phyloP scores from a whole-genome alignment of 2,797 vertebrate genomes.

The Coreius guichenoti region DNA sequence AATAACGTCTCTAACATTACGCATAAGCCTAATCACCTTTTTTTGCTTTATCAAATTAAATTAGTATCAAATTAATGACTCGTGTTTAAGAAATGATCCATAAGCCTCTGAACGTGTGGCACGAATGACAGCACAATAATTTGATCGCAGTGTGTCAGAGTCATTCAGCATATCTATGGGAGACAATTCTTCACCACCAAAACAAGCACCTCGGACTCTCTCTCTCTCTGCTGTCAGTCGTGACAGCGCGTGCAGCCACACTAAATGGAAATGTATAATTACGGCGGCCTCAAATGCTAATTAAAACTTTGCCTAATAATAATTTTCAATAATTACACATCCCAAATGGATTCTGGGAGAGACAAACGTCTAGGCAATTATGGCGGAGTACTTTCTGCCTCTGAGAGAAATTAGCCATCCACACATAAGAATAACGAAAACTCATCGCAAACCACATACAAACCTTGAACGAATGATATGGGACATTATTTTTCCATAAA shows the following conservation, averaged over 20 bases:
- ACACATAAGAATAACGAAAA: slow-evolving; percentile 44
- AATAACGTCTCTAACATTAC: slow-evolving; percentile 7
- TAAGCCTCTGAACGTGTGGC: not conserved
- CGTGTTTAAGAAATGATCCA: slow-evolving; percentile 20
- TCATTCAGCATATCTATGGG: slow-evolving; percentile 18
- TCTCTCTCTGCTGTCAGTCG: slow-evolving; percentile 60
- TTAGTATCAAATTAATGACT: slow-evolving; percentile 24
- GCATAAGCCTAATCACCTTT: slow-evolving; percentile 10
- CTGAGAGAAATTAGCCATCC: slow-evolving; percentile 45
- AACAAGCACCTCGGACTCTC: slow-evolving; percentile 29
- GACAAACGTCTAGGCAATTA: slow-evolving; percentile 68
- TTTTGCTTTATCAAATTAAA: slow-evolving; percentile 1
- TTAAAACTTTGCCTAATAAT: slow-evolving; percentile 78
- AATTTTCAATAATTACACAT: slow-evolving; percentile 80
- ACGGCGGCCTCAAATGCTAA: slow-evolving; percentile 75
- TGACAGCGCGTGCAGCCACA: slow-evolving; percentile 42
- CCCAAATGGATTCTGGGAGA: slow-evolving; percentile 69
- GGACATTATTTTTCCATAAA: not conserved
- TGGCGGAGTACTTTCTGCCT: slow-evolving; percentile 63
- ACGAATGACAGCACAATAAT: slow-evolving; percentile 38
- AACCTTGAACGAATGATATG: not conserved
- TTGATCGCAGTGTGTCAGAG: slow-evolving; percentile 8
- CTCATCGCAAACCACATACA: slow-evolving; percentile 56
- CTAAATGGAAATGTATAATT: slow-evolving; percentile 76
- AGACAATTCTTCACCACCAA: slow-evolving; percentile 27